Conservation (phyloP, 2,888 invertebrate species). For the Hypsopygia costalis region DNA sequence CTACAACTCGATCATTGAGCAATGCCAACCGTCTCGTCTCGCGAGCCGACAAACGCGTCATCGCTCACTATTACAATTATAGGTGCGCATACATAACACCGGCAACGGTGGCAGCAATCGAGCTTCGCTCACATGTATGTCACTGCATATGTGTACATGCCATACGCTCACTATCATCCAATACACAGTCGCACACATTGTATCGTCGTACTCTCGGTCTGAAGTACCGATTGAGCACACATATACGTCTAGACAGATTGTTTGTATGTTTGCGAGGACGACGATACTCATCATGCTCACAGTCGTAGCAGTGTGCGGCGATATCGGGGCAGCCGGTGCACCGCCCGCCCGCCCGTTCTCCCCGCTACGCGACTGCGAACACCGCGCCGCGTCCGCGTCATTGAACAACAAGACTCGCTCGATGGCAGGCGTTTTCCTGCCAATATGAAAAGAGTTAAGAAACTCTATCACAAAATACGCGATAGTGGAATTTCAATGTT, state of each 20-base stretch:
- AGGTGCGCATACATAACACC: constrained; percentile 66
- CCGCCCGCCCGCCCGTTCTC: constrained; percentile 63
- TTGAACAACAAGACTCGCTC: constrained; percentile 79
- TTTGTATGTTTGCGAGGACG: constrained; percentile 49
- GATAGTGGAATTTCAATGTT: constrained; percentile 76
- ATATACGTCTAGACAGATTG: constrained; percentile 67
- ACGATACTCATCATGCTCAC: constrained; percentile 35
- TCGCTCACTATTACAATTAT: constrained; percentile 74
- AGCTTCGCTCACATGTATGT: constrained; percentile 62
- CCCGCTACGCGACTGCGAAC: constrained; percentile 76
- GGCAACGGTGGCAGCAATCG: constrained; percentile 67
- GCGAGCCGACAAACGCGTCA: constrained; percentile 77
- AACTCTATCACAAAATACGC: constrained; percentile 72
- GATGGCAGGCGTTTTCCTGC: constrained; percentile 77
- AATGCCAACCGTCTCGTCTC: constrained; percentile 78
- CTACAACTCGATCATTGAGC: constrained; percentile 78
- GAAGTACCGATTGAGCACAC: constrained; percentile 63
- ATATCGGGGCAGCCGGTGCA: constrained; percentile 78
- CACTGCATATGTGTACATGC: constrained; percentile 47
- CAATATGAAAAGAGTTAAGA: constrained; percentile 75
- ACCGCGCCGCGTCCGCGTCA: constrained; percentile 74
- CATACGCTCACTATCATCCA: constrained; percentile 48
- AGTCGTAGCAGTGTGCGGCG: constrained; percentile 57
- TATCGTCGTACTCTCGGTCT: constrained; percentile 44
- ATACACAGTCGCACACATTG: constrained; percentile 50